These are phyloP conservation scores for Clarias batrachus DNA, from an alignment of 2,113 vertebrate species.

Conservation along the genomic window DNA sequence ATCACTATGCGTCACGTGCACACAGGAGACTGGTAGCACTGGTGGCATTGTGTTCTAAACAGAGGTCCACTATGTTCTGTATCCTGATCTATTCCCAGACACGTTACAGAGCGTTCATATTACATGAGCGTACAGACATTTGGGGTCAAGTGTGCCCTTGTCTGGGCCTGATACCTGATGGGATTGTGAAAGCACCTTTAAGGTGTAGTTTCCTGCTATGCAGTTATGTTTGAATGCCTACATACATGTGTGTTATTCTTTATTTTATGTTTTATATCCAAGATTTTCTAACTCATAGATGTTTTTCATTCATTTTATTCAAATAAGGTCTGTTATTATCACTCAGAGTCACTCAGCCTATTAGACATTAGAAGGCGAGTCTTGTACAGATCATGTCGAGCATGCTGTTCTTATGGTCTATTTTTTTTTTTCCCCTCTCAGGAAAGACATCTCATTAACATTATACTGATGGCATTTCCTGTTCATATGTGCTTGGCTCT, in stretches of 20 bases:
- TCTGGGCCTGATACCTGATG: no score
- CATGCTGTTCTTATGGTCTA: not conserved
- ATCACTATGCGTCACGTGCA: no score
- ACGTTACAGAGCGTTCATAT: no score
- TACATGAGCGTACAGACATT: no score
- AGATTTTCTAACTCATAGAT: not conserved
- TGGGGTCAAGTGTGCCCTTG: no score
- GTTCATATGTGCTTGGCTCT: not conserved
- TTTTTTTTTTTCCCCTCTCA: slow-evolving; percentile 33
- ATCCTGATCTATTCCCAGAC: no score
- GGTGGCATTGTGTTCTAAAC: no score
- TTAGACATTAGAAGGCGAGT: not conserved
- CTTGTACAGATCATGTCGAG: slow-evolving; percentile 21
- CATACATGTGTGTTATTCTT: not conserved
- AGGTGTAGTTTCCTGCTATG: not conserved
- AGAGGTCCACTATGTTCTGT: no score
- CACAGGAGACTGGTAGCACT: no score
- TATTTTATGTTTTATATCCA: not conserved
- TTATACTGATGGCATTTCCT: slow-evolving; percentile 67
- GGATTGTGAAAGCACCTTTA: not conserved
- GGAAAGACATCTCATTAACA: slow-evolving; percentile 55
- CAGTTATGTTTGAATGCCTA: not conserved
- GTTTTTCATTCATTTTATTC: not conserved
- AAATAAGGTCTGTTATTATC: slow-evolving; percentile 4
- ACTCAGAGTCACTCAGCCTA: not conserved